Percentiles rank a stretch among this genome's conserved stretches.
Evolutionary conservation across 2,888 invertebrate genomes (phyloP).

Genomic region (Tetragonula carbonaria): DNA sequence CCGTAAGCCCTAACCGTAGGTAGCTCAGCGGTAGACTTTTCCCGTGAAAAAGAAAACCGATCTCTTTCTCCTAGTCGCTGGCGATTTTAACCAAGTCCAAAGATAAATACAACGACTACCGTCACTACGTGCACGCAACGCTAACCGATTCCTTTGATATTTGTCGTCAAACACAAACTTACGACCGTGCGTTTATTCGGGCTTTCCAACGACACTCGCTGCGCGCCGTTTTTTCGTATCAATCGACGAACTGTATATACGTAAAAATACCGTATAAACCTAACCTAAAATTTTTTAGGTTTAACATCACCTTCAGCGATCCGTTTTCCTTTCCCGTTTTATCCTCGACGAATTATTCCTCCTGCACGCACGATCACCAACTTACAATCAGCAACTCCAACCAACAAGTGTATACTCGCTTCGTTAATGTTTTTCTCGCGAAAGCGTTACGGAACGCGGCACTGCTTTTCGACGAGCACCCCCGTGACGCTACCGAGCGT

Average conservation of each 20-base stretch:
- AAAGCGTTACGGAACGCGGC: background rate
- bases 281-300: too few relatives aligned
- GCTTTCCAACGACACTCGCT: conserved; percentile 48
- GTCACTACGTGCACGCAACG: background rate
- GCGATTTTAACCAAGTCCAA: conserved; percentile 5
- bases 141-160: conserved; percentile 49
- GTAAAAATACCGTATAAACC: too few relatives aligned
- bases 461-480: background rate
- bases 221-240: conserved; percentile 12
- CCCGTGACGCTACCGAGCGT: background rate
- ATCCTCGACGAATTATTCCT: too few relatives aligned
- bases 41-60: conserved; percentile 32
- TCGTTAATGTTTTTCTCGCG: background rate
- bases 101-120: background rate
- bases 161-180: conserved; percentile 72
- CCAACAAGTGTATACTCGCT: background rate
- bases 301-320: too few relatives aligned
- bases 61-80: background rate
- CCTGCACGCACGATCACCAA: background rate
- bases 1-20: background rate
- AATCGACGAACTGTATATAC: conserved; percentile 4
- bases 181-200: conserved; percentile 63
- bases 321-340: too few relatives aligned
- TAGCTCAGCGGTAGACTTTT: conserved; percentile 7
- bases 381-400: background rate